These are phyloP conservation scores for Hippocampus mohnikei DNA, from an alignment of 2,113 vertebrate genomes.

Conservation along the genomic window DNA sequence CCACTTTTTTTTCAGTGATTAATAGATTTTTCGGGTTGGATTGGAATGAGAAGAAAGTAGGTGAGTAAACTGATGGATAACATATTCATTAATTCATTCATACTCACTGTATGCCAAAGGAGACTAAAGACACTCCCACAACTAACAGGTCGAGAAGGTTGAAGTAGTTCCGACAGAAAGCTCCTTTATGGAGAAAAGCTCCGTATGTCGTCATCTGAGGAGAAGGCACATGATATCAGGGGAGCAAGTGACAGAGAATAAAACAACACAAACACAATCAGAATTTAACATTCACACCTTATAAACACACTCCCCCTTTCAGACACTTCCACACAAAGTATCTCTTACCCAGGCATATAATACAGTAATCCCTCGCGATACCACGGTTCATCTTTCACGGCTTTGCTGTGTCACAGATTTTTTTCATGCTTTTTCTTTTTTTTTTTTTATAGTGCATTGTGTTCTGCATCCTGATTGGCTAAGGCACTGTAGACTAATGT, in stretches of 20 bases:
- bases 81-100: background rate
- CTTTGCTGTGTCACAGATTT: no score
- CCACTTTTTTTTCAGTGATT: background rate
- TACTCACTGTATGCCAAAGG: slow-evolving; percentile 98
- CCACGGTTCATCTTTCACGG: no score
- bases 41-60: no score
- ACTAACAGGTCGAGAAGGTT: slow-evolving; percentile 97
- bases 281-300: slow-evolving; percentile 2
- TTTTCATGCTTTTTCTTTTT: no score
- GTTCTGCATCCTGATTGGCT: no score
- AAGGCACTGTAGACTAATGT: no score
- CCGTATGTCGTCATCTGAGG: slow-evolving; percentile 94
- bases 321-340: slow-evolving; percentile 27
- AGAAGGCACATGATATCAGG: slow-evolving; percentile 33
- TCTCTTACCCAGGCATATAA: slow-evolving; percentile 34
- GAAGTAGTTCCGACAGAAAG: slow-evolving; percentile 98
- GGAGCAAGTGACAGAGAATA: slow-evolving; percentile 12
- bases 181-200: slow-evolving; percentile 96
- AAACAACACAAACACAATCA: slow-evolving; percentile 12
- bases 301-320: background rate
- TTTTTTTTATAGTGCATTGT: no score
- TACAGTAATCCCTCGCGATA: no score
- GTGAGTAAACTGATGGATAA: background rate
- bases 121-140: slow-evolving; percentile 96
- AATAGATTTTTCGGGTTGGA: background rate